Base-by-base conservation (phyloP, 2,113 vertebrate species). In the Halcyon senegalensis region DNA sequence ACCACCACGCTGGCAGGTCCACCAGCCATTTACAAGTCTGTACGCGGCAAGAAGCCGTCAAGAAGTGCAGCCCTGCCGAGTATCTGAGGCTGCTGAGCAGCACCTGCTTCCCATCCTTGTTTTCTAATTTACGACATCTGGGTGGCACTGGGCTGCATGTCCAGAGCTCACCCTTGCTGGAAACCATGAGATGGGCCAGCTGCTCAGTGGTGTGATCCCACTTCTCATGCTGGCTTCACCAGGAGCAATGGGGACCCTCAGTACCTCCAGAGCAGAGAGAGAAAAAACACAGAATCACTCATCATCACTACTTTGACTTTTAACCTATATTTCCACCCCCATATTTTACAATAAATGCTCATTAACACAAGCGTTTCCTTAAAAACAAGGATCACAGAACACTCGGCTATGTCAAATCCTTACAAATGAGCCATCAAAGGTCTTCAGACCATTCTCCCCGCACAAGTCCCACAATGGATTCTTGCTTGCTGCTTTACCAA, bases 381-480 rank as follows among this genome's bases (percentile, higher is more conserved):
- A 66, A 83, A 69, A 85, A 41, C 13, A 67, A 56, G 10, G 33
- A 59, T 33, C 56, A 85, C 43, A 78, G 70, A 93, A 63, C 23
- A 87, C 1, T 5, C 4, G 78, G 21, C 13, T 15, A 25, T 1
- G 7, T 43, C 33, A 81, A 84, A 92, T 48, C 24, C 60, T 79
- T 59, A 31, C 1, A 8, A 53, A 41, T 0, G 5, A 86, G 12
- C 39, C 44, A 41, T 7, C 25, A 55, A 60, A 70, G 7, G 4
- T 33, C 66, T 81, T 70, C 68, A 70, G 20, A 24, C 21, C 20
- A 3, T 60, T 37, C 33, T 20, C 28, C 13, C 31, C 13, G 11
- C 10, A 11, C 3, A 0, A 83, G 53, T 27, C 28, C 63, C 44
- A n/a, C 1, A 37, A 2, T 0, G 0, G 3, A 37, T 55, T 83